Evolutionary conservation across 2,888 invertebrate genomes (phyloP).

Genomic region (Meteorus colon): DNA sequence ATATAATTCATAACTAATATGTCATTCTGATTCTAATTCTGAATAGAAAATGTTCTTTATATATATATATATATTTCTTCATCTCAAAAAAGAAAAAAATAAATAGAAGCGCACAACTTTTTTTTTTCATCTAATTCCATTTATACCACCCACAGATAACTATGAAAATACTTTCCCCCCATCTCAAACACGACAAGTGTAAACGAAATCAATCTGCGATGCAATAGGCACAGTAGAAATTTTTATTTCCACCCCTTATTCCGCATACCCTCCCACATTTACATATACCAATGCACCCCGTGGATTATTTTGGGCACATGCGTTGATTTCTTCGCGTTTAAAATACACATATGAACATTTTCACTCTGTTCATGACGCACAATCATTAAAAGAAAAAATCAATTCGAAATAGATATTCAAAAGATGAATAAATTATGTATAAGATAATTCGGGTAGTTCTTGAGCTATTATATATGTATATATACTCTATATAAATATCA

Average conservation of each 20-base stretch:
- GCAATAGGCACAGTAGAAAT: slow-evolving; percentile 54
- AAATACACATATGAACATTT: neutral
- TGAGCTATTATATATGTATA: neutral
- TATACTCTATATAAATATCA: neutral
- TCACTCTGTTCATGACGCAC: neutral
- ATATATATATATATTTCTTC: too few species aligned
- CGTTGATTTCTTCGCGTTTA: neutral
- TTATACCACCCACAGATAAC: slow-evolving; percentile 9
- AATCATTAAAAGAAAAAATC: neutral
- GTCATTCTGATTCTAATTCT: too few species aligned
- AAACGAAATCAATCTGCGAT: slow-evolving; percentile 64
- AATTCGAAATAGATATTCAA: neutral
- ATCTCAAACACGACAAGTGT: slow-evolving; percentile 58
- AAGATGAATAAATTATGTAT: neutral
- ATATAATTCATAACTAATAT: too few species aligned
- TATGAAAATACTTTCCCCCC: neutral
- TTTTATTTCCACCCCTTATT: slow-evolving; percentile 46
- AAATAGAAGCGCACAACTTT: too few species aligned
- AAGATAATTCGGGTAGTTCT: neutral
- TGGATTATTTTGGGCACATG: slow-evolving; percentile 50
- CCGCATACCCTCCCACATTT: neutral
- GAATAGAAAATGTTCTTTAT: too few species aligned
- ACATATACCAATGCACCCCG: neutral
- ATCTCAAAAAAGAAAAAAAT: too few species aligned
- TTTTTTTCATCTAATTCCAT: too few species aligned